Base-by-base conservation (phyloP, 2,888 invertebrate genomes). In the Plutella xylostella region DNA sequence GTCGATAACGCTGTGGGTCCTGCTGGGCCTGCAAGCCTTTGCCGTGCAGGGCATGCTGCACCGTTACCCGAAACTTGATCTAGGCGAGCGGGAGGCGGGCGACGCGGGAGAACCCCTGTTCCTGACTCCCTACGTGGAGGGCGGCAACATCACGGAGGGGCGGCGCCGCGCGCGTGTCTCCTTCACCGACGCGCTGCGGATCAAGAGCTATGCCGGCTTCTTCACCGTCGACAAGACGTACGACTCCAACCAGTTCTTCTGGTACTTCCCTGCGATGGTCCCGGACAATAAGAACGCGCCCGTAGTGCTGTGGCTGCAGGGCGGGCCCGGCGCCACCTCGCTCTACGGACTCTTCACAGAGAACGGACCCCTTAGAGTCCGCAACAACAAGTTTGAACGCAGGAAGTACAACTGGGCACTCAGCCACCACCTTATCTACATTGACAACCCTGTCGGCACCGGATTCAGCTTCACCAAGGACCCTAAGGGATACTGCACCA, bases 391-490 rank as follows among this genome's bases (percentile, higher is more conserved):
- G 56, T 68, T 91, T 42, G 76, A 83, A 51, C 75, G 87, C 51
- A 86, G 94, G 33, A 87, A 91, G 55, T 91, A 90, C 56, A 88
- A 91, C 7, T 97, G 97, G 97, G 90, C 89, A 45, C 73, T 87
- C 33, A 88, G 88, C 9, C 93, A 93, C 66, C 90, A 91, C 55
- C 72, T 97, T 34, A 86, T 97, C 45, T 97, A 93, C 66, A 92
- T 97, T 45, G 97, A 97, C 68, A 97, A 95, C 70, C 97, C 97
- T 0, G 97, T 94, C 1, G 95, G 96, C 2, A 92, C 95, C 2
- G 97, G 97, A 0, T 97, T 91, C 65, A 96, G 96, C 72, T 96
- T 95, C 60, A 95, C 96, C 0, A 87, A 89, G 3, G 72, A 87
- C 45, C 88, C 90, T 17, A 86, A 72, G 45, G 96, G 96, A 0